Evolutionary conservation across 2,888 invertebrate species (phyloP).

Genomic region (Ophion ventricosus): DNA sequence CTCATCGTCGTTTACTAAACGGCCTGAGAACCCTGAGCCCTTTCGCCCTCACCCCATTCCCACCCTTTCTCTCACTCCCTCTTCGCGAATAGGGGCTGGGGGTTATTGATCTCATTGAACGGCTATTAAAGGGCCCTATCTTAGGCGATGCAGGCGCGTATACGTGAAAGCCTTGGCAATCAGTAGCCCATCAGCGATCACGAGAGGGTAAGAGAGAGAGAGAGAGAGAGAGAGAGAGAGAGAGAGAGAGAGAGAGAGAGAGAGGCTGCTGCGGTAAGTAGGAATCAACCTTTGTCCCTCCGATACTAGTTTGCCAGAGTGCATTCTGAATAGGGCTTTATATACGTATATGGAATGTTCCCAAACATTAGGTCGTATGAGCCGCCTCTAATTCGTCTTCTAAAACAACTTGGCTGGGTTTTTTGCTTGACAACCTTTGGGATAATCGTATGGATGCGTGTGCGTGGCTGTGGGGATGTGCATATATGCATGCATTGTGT

Average conservation of each 20-base stretch:
- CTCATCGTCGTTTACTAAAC: constrained; percentile 13
- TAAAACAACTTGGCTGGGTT: not conserved
- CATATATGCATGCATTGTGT: not conserved
- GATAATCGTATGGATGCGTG: not conserved
- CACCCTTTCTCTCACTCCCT: constrained; percentile 7
- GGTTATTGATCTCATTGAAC: constrained; percentile 63
- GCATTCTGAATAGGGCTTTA: constrained; percentile 5
- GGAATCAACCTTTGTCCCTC: not conserved
- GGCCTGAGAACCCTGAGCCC: constrained; percentile 11
- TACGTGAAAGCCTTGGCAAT: constrained; percentile 55
- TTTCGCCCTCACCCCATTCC: not conserved
- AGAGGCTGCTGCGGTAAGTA: not conserved
- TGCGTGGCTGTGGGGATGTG: not conserved
- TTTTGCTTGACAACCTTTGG: not conserved
- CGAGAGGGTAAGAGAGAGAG: not conserved
- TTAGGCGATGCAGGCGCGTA: constrained; percentile 53
- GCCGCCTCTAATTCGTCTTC: not conserved
- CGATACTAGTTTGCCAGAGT: not conserved
- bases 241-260: constrained; percentile 1
- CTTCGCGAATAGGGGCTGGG: constrained; percentile 6
- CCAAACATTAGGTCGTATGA: constrained; percentile 1
- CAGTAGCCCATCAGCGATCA: constrained; percentile 62
- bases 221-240: not conserved
- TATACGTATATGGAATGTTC: not conserved
- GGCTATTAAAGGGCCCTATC: constrained; percentile 64